Evolutionary conservation across 2,113 vertebrate genomes (phyloP), one percentile per base, ranked within the genome.

Genomic region (Gallinago media): DNA sequence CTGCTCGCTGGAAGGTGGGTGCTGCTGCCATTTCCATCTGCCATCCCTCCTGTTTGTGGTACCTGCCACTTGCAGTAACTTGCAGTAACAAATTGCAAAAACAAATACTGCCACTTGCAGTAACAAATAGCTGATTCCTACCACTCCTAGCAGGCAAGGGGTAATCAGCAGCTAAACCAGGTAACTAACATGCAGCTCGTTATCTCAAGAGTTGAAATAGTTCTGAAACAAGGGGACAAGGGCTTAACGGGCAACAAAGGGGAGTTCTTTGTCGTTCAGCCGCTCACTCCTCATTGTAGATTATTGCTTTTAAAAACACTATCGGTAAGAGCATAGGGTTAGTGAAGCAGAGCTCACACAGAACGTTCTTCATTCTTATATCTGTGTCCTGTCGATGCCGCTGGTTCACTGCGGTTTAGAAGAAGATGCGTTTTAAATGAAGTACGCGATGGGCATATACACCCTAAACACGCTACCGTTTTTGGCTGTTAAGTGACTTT

Each of bases 101-200:
- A n/a, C n/a, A n/a, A n/a, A n/a, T n/a, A n/a, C 21, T 2, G 9
- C 22, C 27, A 38, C 36, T 34, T 15, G 6, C 20, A 8, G 54
- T 14, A 49, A 42, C 19, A 20, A 44, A 18, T 1, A 0, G 11
- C 18, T 15, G 6, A 3, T 32, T 62, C 47, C 34, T 8, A 3
- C 31, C 11, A 3, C 9, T 27, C 27, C 5, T 25, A 29, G 31
- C 8, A 19, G 49, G 19, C 11, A 11, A 40, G 42, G 19, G 13
- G 66, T 23, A 13, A 13, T 34, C 16, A 36, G 15, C 9, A 25
- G 34, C 9, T 61, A 18, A 18, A 17, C 26, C 19, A 12, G 46
- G 34, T 44, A 26, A 25, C 3, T 6, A 42, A 47, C 16, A 1
- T 0, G 1, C 50, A 67, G 54, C 12, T n/a, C 1, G 2, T 36